A percentile compares a stretch with the other conserved stretches of the same genome.
Evolutionary conservation across 1,140 invertebrate genomes (phyloP).

Genomic region (Bursaphelenchus mucronatus): DNA sequence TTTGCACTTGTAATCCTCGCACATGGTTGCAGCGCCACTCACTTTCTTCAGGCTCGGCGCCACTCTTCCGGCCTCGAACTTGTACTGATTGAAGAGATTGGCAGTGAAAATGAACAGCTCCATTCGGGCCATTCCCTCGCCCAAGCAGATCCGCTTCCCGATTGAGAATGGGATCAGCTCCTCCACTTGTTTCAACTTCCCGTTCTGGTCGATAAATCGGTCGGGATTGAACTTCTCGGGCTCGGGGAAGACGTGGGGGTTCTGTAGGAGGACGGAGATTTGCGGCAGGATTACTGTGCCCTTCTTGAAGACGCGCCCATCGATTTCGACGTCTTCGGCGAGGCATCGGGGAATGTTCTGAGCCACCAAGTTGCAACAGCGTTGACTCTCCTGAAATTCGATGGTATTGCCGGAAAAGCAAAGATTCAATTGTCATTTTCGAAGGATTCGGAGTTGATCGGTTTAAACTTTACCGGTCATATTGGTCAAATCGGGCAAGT

Average conservation of each 20-base stretch:
- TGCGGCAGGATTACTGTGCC: constrained; percentile 27
- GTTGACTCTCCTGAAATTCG: constrained; percentile 20
- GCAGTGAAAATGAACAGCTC: constrained; percentile 16
- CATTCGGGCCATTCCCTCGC: constrained; percentile 15
- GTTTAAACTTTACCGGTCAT: no score
- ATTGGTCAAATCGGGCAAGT: no score
- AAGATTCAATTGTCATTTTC: no score
- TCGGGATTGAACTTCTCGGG: constrained; percentile 77
- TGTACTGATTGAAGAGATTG: constrained; percentile 12
- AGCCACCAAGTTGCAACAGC: constrained; percentile 16
- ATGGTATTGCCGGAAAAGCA: no score
- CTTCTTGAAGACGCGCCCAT: constrained; percentile 23
- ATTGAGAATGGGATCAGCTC: constrained; percentile 85
- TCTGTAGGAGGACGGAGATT: constrained; percentile 14
- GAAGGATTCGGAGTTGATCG: no score
- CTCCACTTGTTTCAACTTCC: constrained; percentile 73
- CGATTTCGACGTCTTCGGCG: constrained; percentile 17
- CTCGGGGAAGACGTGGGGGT: constrained; percentile 71
- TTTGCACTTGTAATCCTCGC: no score
- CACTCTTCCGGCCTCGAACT: neutral
- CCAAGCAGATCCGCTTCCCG: constrained; percentile 62
- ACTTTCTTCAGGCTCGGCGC: neutral
- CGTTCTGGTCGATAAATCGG: constrained; percentile 74
- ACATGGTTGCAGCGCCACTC: no score
- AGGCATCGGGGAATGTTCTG: constrained; percentile 6